phyloP scores from a whole-genome alignment of 2,888 invertebrate species.

The Hirtodrosophila alboralis region DNA sequence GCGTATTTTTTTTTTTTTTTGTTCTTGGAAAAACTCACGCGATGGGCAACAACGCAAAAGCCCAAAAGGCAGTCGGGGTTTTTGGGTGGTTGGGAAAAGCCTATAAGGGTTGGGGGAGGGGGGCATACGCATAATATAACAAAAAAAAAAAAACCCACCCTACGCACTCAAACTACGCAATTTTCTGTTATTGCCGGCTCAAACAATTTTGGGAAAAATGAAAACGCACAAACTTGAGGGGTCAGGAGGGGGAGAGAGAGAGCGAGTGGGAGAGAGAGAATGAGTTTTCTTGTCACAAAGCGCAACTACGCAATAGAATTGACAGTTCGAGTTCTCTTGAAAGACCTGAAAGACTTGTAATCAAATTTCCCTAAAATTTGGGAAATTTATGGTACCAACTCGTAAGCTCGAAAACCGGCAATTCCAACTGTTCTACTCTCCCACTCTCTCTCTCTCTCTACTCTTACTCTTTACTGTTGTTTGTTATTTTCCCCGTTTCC shows the following conservation, averaged over 20 bases:
- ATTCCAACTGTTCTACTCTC: slow-evolving; percentile 26
- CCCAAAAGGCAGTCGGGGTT: slow-evolving; percentile 28
- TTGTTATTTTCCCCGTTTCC: slow-evolving; percentile 22
- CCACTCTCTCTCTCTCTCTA: background rate
- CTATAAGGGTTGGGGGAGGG: slow-evolving; percentile 34
- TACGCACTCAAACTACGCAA: slow-evolving; percentile 58
- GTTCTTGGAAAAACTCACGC: slow-evolving; percentile 12
- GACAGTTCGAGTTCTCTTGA: slow-evolving; percentile 6
- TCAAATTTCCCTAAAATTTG: slow-evolving; percentile 44
- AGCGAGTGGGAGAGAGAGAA: slow-evolving; percentile 6
- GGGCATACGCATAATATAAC: background rate
- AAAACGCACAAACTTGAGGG: slow-evolving; percentile 43
- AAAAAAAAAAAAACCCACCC: slow-evolving; percentile 47
- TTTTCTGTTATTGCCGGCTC: slow-evolving; percentile 65
- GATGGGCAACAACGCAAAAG: slow-evolving; percentile 52
- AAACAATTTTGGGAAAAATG: slow-evolving; percentile 36
- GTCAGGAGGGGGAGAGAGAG: slow-evolving; percentile 12
- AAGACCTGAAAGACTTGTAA: slow-evolving; percentile 6
- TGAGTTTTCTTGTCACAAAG: background rate
- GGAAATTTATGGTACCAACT: slow-evolving; percentile 30
- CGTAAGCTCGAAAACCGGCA: slow-evolving; percentile 61
- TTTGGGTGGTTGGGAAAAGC: slow-evolving; percentile 61
- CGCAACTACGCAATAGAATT: slow-evolving; percentile 44
- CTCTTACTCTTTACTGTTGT: slow-evolving; percentile 15
- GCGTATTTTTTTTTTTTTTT: too few relatives aligned